Evolutionary conservation across 2,888 invertebrate genomes (phyloP).

Genomic region (Platycnemis pennipes): DNA sequence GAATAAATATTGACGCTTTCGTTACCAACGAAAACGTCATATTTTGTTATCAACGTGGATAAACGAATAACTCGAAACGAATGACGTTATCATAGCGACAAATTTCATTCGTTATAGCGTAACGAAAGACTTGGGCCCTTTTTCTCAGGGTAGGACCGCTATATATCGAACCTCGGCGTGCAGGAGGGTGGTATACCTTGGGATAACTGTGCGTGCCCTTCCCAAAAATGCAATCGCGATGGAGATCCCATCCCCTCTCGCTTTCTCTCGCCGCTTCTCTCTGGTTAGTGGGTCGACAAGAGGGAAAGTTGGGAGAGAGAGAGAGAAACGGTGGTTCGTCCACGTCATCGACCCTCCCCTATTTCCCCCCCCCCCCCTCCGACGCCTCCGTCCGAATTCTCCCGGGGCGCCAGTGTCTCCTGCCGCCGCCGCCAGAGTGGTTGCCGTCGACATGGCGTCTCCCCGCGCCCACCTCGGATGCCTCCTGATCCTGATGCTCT

Average conservation of each 20-base stretch:
- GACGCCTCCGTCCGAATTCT: not conserved
- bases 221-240: not conserved
- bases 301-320: constrained; percentile 15
- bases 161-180: too few species aligned
- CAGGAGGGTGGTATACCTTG: too few species aligned
- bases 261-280: not conserved
- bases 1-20: too few species aligned
- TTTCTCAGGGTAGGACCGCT: too few species aligned
- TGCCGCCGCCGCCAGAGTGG: not conserved
- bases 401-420: not conserved
- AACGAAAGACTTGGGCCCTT: too few species aligned
- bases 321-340: not conserved
- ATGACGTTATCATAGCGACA: too few species aligned
- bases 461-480: not conserved
- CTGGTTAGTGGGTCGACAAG: not conserved
- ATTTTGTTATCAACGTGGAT: too few species aligned
- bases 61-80: too few species aligned
- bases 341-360: not conserved
- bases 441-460: not conserved
- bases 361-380: not conserved
- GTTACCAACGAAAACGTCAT: too few species aligned
- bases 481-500: not conserved
- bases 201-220: not conserved
- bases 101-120: too few species aligned
- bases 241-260: not conserved